Base-by-base conservation (phyloP, 23 tunicate species). In the Oikopleura vanhoeffeni region DNA sequence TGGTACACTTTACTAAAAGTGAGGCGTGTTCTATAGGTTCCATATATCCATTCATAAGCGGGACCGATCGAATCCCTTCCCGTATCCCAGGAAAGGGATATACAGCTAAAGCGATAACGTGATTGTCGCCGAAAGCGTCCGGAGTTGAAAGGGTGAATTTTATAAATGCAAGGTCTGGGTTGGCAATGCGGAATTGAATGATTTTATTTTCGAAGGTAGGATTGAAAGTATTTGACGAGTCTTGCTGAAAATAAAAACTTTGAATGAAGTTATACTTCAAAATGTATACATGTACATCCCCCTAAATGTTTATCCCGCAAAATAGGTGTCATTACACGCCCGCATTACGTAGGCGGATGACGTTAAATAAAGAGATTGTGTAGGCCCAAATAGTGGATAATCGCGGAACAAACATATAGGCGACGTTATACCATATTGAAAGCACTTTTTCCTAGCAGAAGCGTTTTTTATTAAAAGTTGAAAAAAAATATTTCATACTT, bases 21-120 rank as follows among this genome's bases (percentile, higher is more conserved):
- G 79, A 33, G 27, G 79, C 79, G 34, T 13, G 79, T 71, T 71
- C 79, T 2, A 71, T 71, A 32, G 79, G 79, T 38, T 71, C 79
- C 35, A 30, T 13, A 30, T 71, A 71, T 13, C 3, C 32, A 38
- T 71, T 71, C 79, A 71, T 71, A 24, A 71, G 38, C 38, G 79
- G 79, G 4, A 71, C 79, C 36, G 79, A 71, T 24, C 79, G 79
- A 2, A 71, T 71, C 4, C 79, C 79, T 32, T 32, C 34, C 38
- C 79, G 79, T 33, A 71, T 33, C 34, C 79, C 79, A 18, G 27
- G 27, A 3, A 71, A 18, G 2, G 79, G 79, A 71, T 13, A 71
- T 2, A 71, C 79, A 32, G 79, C 79, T 28, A 71, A 3, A 32
- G 79, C 79, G 2, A 13, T 71, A 30, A 71, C 79, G 32, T 13